Conservation (phyloP, 2,113 vertebrate species). For the Corydoras sp. region DNA sequence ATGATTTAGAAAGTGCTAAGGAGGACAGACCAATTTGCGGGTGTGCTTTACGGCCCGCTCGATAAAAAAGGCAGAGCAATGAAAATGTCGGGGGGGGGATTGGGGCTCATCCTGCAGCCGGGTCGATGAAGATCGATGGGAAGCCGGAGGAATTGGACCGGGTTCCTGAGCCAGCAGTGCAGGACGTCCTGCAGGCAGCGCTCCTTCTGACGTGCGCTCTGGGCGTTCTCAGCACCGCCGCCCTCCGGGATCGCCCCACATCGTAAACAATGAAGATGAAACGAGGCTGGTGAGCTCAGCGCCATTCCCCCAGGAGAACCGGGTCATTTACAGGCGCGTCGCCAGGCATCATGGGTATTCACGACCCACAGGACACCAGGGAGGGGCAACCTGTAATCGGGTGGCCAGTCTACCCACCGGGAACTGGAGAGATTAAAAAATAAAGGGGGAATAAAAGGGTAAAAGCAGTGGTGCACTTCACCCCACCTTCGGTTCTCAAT, state of each 20-base stretch:
- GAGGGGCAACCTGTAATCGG: neutral
- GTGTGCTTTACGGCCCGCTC: constrained; percentile 39
- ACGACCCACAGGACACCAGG: constrained; percentile 20
- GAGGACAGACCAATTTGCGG: constrained; percentile 24
- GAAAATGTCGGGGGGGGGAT: constrained; percentile 52
- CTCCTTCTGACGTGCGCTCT: no score
- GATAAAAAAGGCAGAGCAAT: constrained; percentile 44
- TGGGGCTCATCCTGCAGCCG: constrained; percentile 51
- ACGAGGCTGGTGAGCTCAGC: constrained; percentile 12
- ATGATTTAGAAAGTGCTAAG: constrained; percentile 17
- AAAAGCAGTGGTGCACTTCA: constrained; percentile 12
- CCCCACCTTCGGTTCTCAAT: neutral
- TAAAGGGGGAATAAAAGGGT: neutral
- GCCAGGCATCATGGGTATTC: constrained; percentile 41
- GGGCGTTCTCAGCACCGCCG: no score
- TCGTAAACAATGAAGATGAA: constrained; percentile 10
- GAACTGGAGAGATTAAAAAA: constrained; percentile 14
- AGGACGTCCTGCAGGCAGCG: neutral
- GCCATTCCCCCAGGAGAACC: constrained; percentile 1
- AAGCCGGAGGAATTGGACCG: constrained; percentile 41
- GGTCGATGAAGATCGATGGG: constrained; percentile 56
- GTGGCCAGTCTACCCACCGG: constrained; percentile 17
- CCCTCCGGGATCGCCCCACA: constrained; percentile 5
- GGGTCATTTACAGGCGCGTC: constrained; percentile 43
- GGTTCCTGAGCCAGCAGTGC: constrained; percentile 41